These are phyloP conservation scores for Copidosoma floridanum DNA, from an alignment of 1,140 invertebrate genomes.

Conservation along the genomic window DNA sequence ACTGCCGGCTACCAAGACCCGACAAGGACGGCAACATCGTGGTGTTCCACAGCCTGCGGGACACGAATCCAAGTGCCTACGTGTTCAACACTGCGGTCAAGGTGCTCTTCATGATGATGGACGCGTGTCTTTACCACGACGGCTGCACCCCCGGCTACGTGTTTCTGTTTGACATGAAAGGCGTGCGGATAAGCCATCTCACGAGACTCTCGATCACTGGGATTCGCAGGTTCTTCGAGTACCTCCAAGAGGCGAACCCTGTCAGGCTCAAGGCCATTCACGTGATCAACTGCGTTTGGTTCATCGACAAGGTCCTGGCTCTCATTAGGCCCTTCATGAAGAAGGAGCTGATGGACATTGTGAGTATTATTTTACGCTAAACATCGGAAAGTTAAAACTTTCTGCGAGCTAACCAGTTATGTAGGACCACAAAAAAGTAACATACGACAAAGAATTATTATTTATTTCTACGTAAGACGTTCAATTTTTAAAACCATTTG, in stretches of 20 bases:
- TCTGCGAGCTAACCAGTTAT: no score
- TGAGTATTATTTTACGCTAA: slow-evolving; percentile 37
- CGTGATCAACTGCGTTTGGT: slow-evolving; percentile 64
- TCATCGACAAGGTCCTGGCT: slow-evolving; percentile 63
- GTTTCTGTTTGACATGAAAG: slow-evolving; percentile 66
- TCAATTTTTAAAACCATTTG: no score
- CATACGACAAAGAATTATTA: no score
- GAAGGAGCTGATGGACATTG: slow-evolving; percentile 63
- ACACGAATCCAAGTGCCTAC: slow-evolving; percentile 64
- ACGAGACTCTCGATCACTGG: slow-evolving; percentile 61
- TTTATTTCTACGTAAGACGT: no score
- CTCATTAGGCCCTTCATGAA: slow-evolving; percentile 67
- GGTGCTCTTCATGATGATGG: slow-evolving; percentile 68
- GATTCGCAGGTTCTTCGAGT: slow-evolving; percentile 68
- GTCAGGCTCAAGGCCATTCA: slow-evolving; percentile 63
- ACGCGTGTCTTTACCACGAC: slow-evolving; percentile 60
- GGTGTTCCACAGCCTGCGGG: slow-evolving; percentile 63
- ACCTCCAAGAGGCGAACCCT: slow-evolving; percentile 64
- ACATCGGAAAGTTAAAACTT: no score
- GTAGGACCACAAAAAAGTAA: no score
- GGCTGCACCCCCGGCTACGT: slow-evolving; percentile 61
- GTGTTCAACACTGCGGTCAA: slow-evolving; percentile 67
- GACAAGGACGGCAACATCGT: slow-evolving; percentile 62
- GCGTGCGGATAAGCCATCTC: slow-evolving; percentile 61
- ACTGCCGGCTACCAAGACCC: slow-evolving; percentile 57